Evolutionary conservation across 2,797 vertebrate genomes (phyloP).

Genomic region (Champsocephalus gunnari): DNA sequence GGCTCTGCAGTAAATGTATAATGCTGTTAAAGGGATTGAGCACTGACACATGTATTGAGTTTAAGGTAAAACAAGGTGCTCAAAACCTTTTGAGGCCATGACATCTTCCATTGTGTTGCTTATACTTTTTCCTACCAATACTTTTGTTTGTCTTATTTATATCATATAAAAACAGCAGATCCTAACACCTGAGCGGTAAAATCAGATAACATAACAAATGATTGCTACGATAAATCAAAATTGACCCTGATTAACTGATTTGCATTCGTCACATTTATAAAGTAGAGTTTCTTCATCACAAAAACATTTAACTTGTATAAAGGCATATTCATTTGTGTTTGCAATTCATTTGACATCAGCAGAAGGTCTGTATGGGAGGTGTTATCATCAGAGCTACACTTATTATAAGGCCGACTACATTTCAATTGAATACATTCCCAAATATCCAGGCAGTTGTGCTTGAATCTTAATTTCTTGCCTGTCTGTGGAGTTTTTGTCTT

Average conservation of each 20-base stretch:
- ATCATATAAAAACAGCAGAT: too few relatives aligned
- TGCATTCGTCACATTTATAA: neutral
- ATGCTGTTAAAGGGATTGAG: neutral
- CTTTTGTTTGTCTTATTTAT: too few relatives aligned
- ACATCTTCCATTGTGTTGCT: neutral
- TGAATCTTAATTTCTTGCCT: neutral
- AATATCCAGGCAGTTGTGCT: neutral
- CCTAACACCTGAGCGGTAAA: too few relatives aligned
- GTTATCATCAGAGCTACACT: neutral
- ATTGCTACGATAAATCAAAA: neutral
- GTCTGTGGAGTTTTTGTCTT: constrained; percentile 6
- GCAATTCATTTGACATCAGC: neutral
- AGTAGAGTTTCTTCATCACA: neutral
- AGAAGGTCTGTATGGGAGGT: neutral
- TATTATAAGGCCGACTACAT: neutral
- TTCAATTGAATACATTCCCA: neutral
- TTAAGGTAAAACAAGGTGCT: too few relatives aligned
- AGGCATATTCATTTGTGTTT: neutral
- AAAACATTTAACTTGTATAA: neutral
- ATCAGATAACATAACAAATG: too few relatives aligned
- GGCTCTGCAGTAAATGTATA: neutral
- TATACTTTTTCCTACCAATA: neutral
- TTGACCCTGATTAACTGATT: neutral
- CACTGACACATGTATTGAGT: too few relatives aligned
- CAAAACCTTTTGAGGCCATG: neutral